Evolutionary conservation across 2,113 vertebrate genomes (phyloP), one percentile per base, ranked within the genome.

Genomic region (Oenanthe oenanthe): DNA sequence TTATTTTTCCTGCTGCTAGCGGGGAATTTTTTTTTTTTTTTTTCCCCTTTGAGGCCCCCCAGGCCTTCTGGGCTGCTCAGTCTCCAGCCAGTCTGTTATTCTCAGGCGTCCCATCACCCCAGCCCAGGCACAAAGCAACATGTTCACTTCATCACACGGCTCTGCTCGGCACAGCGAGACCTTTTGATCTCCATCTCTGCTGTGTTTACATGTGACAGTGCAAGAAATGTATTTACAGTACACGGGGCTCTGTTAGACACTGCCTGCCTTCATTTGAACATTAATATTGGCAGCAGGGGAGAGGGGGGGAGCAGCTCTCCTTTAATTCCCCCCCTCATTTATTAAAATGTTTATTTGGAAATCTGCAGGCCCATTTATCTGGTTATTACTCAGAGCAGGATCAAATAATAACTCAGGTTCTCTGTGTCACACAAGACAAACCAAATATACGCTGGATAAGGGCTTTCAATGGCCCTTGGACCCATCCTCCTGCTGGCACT

Each of bases 1-100:
- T 98, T 98, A 98, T 98, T 98, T 98, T 98, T 98, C 97, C 97
- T 98, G 97, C 97, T 97, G 88, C 95, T 97, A 61, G 95, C 47
- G 88, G 88, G 82, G 94, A 95, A 76, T 87, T 96, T 90, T 93
- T 78, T 78, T 24, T 72, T 57, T 58, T 47, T 83, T 80, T 62
- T 58, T 70, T 21, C 14, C 61, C 73, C 93, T 97, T 97, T 96
- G 97, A 97, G 98, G 97, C 95, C 97, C 97, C 97, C 96, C 93
- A 86, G 36, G 95, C 98, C 96, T 97, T 97, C 95, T 96, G 96
- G 94, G 96, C 95, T 95, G 95, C 96, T 95, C 83, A 36, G 96
- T 97, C 97, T 97, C 84, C 95, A 97, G 97, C 43, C 97, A 95
- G 97, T 97, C 96, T 97, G 96, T 97, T 98, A 66, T 90, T 86